Evolutionary conservation across 2,888 invertebrate species (phyloP), one percentile per base, ranked within the genome.

Genomic region (Dioctria linearis): DNA sequence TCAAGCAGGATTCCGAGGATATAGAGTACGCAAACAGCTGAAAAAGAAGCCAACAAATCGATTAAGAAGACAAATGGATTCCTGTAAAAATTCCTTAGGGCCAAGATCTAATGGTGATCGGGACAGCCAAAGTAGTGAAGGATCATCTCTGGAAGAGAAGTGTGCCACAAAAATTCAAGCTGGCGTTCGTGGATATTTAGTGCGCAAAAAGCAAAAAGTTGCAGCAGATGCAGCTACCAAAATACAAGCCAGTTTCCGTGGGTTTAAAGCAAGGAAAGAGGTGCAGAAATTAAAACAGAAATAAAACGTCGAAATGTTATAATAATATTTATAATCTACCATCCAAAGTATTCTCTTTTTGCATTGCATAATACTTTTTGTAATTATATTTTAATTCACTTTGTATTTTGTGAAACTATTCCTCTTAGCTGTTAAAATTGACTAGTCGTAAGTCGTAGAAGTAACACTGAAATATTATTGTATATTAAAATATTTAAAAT

Each of bases 1-100:
- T 76, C 91, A 91, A 86, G 91, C 91, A 59, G 90, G 90, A 78
- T 91, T 91, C 84, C 88, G 91, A 43, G 91, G 91, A 2, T 91
- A 91, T 83, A 88, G 90, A 3, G 90, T 90, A 8, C 87, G 90
- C n/a, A 90, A 90, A 82, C 90, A 90, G 80, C 83, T 90, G 51
- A 87, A 63, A 40, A 37, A 76, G 39, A 61, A 51, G 8, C 76
- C 49, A 4, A 42, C n/a, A 46, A 43, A 13, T 13, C 43, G 63
- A 39, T 43, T 4, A 6, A 61, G 76, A 39, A 59, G 13, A 5
- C 76, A 76, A 63, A 76, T 76, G 76, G 76, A 76, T 6, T 37
- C 49, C 4, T 25, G 25, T 25, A 76, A 76, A n/a, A 63, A 76
- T 63, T 86, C 51, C 81, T 80, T n/a, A 80, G 83, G n/a, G 57